phyloP scores from a whole-genome alignment of 37 sponge, comb jelly and placozoan species.

The Oopsacas minuta region DNA sequence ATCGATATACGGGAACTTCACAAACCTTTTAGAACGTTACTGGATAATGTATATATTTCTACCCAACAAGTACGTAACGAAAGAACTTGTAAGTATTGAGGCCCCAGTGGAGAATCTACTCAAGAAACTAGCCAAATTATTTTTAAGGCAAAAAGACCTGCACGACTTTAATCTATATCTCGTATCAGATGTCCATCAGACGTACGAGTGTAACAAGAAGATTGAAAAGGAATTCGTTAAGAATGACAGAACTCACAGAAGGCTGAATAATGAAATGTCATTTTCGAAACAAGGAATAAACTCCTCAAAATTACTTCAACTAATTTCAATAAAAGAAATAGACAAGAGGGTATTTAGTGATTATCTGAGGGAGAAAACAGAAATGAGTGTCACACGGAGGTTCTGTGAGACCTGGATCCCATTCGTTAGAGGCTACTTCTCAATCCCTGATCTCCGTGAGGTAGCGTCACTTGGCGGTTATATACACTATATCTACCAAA shows the following conservation, averaged over 20 bases:
- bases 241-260: background rate
- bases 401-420: background rate
- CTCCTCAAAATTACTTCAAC: background rate
- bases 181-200: background rate
- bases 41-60: background rate
- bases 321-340: background rate
- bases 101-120: background rate
- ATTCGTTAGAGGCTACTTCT: background rate
- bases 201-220: background rate
- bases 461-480: background rate
- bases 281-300: background rate
- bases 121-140: background rate
- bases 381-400: background rate
- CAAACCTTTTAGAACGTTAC: background rate
- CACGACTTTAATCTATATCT: background rate
- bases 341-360: background rate
- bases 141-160: background rate
- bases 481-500: constrained; percentile 1
- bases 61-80: background rate
- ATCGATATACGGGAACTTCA: background rate
- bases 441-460: background rate
- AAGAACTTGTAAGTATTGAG: background rate
- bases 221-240: background rate
- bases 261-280: background rate
- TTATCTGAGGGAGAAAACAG: background rate